A percentile compares a stretch with the other conserved stretches of the same genome.
Evolutionary conservation across 30 jellyfish, hydroid and myxozoan species (phyloP).

Genomic region (Chironex yamaguchii): DNA sequence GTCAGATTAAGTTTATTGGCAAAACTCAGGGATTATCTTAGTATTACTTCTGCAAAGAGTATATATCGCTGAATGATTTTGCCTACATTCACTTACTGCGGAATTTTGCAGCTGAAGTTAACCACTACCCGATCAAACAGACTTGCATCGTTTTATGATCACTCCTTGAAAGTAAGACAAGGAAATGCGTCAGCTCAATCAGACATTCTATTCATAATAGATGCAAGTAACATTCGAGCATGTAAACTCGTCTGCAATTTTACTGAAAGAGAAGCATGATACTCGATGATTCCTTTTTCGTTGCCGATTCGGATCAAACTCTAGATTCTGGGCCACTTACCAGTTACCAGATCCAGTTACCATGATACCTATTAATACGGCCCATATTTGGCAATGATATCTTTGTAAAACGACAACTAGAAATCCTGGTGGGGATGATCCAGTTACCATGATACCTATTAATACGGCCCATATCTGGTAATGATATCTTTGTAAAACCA

Average conservation of each 20-base stretch:
- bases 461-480: too few species aligned
- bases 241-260: not conserved
- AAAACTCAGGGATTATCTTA: not conserved
- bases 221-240: not conserved
- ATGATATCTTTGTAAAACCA: too few species aligned
- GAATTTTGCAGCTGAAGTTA: not conserved
- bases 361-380: too few species aligned
- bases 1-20: not conserved
- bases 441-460: too few species aligned
- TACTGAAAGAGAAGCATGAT: too few species aligned
- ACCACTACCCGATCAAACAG: not conserved
- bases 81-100: conserved; percentile 1
- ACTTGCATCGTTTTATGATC: not conserved
- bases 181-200: not conserved
- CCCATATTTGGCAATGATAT: too few species aligned
- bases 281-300: too few species aligned
- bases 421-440: too few species aligned
- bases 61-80: not conserved
- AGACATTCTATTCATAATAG: not conserved
- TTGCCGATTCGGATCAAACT: too few species aligned
- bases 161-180: not conserved
- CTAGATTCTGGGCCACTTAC: too few species aligned
- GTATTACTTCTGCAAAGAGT: not conserved
- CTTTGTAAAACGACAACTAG: too few species aligned
- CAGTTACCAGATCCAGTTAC: too few species aligned